A percentile compares a stretch with the other conserved stretches of the same genome.
Conservation (phyloP, 2,797 vertebrate species). For the Cheirogaleus major region DNA sequence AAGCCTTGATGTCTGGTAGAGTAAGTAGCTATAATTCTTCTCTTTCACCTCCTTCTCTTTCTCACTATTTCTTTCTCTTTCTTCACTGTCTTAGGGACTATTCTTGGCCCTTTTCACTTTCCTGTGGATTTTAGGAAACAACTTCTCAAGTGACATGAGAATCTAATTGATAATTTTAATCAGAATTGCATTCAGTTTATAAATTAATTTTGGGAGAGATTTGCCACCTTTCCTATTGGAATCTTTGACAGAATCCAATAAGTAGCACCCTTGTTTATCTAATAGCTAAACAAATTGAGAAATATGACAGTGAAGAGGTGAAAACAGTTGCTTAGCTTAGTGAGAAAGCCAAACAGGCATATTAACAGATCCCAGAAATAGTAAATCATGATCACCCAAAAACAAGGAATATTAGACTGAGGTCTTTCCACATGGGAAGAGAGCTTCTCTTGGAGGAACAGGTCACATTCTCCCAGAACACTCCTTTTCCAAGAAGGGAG, state of each 20-base stretch:
- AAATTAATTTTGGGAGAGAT: constrained; percentile 30
- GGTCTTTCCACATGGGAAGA: neutral
- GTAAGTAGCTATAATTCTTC: neutral
- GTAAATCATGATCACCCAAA: neutral
- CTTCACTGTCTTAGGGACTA: neutral
- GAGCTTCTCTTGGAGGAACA: neutral
- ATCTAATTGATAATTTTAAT: constrained; percentile 43
- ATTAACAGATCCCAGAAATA: neutral
- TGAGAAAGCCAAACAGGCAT: neutral
- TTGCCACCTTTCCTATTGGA: neutral
- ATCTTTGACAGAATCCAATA: constrained; percentile 5
- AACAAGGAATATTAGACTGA: neutral
- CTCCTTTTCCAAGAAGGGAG: neutral
- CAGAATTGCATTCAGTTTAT: constrained; percentile 3
- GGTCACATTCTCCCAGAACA: neutral
- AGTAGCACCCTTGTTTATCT: neutral
- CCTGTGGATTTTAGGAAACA: constrained; percentile 25
- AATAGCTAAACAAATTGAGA: neutral
- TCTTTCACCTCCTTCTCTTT: neutral
- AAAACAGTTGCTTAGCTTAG: constrained; percentile 3
- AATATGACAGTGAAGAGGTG: neutral
- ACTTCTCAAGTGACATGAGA: constrained; percentile 31
- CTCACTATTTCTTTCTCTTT: neutral
- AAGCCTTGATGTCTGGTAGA: neutral
- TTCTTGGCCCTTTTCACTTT: neutral